Conservation (phyloP, 2,797 vertebrate species). For the Periparus ater region DNA sequence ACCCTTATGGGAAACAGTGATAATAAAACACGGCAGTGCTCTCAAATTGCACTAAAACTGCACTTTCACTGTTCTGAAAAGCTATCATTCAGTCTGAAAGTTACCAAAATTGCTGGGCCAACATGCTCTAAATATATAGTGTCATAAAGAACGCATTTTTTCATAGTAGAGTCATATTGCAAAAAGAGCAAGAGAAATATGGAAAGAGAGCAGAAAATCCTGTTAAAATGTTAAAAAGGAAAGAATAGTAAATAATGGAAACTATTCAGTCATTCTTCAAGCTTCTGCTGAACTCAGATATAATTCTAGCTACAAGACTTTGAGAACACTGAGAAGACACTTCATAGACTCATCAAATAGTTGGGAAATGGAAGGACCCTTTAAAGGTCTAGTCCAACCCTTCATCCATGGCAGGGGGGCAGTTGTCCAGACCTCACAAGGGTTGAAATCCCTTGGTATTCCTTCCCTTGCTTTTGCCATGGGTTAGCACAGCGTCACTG, state of each 20-base stretch:
- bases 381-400: neutral
- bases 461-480: neutral
- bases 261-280: neutral
- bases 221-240: neutral
- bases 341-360: neutral
- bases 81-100: slow-evolving; percentile 36
- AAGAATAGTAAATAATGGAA: neutral
- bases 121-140: slow-evolving; percentile 26
- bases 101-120: slow-evolving; percentile 57
- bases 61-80: slow-evolving; percentile 41
- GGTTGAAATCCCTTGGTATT: neutral
- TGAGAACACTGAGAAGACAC: neutral
- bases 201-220: neutral
- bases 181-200: slow-evolving; percentile 7
- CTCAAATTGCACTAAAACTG: slow-evolving; percentile 35
- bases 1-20: slow-evolving; percentile 30
- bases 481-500: neutral
- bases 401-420: neutral
- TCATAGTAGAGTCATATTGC: slow-evolving; percentile 12
- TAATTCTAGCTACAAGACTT: neutral
- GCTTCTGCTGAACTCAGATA: neutral
- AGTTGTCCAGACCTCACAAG: neutral
- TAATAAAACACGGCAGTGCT: slow-evolving; percentile 35
- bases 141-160: neutral
- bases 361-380: neutral